These are phyloP conservation scores for Aporrectodea caliginosa DNA, from an alignment of 1,140 invertebrate species.

Conservation along the genomic window DNA sequence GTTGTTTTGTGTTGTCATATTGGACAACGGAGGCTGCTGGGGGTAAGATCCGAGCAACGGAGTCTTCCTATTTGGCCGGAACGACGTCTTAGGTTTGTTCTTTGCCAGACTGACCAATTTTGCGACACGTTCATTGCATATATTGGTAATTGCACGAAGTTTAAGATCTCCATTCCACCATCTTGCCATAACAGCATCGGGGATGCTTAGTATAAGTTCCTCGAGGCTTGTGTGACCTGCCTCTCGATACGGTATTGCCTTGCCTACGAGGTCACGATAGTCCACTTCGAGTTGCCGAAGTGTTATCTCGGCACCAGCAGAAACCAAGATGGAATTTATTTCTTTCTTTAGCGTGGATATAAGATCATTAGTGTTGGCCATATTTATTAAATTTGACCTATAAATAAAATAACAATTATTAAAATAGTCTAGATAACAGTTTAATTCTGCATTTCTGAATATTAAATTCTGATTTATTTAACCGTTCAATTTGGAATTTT, in stretches of 20 bases:
- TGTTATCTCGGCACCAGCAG: neutral
- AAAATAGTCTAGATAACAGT: neutral
- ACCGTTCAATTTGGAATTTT: no score
- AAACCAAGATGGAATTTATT: neutral
- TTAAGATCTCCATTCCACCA: neutral
- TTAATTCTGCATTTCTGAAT: neutral
- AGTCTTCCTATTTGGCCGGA: no score
- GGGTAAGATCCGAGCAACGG: neutral
- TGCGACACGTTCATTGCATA: neutral
- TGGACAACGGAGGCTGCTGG: neutral
- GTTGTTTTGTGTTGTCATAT: no score
- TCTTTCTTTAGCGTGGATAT: neutral
- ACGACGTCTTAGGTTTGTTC: neutral
- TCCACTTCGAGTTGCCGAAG: neutral
- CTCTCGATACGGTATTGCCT: neutral
- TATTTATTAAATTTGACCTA: neutral
- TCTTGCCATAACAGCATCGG: neutral
- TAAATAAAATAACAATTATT: neutral
- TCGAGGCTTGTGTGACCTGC: neutral
- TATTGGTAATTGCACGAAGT: neutral
- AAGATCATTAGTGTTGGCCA: neutral
- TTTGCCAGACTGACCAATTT: neutral
- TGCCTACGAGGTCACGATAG: neutral
- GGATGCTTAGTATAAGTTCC: neutral
- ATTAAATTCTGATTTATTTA: no score